These are phyloP conservation scores for Nemapogon koenigi DNA, from an alignment of 2,888 invertebrate species.

Conservation along the genomic window DNA sequence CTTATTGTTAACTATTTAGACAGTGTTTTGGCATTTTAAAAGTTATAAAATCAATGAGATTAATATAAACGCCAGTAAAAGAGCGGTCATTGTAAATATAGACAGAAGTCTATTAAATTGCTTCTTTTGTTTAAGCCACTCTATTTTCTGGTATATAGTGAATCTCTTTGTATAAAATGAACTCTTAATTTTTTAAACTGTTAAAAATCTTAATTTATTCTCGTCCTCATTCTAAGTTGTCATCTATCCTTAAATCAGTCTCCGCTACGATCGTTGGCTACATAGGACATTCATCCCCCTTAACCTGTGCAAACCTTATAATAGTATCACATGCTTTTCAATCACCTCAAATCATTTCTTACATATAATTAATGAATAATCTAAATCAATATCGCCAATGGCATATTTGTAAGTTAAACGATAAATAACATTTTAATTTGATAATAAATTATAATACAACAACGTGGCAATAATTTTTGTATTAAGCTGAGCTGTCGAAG, in stretches of 20 bases:
- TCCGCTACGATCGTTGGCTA: conserved; percentile 47
- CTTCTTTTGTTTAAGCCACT: too few species aligned
- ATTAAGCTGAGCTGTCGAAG: too few species aligned
- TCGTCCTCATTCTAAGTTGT: conserved; percentile 51
- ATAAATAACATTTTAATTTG: too few species aligned
- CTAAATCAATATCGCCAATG: too few species aligned
- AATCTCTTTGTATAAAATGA: conserved; percentile 39
- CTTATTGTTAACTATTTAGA: conserved; percentile 56
- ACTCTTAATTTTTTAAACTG: conserved; percentile 25
- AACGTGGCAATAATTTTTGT: too few species aligned
- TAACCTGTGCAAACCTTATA: conserved; percentile 35
- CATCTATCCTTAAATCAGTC: conserved; percentile 61
- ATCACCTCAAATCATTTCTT: conserved; percentile 28
- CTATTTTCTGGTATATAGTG: too few species aligned
- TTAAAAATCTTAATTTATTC: conserved; percentile 31
- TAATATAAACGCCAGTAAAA: too few species aligned
- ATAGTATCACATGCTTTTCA: conserved; percentile 59
- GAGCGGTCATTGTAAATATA: too few species aligned
- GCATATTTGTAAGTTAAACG: too few species aligned
- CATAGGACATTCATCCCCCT: conserved; percentile 26
- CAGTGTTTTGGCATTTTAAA: conserved; percentile 42
- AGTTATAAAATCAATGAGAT: conserved; percentile 6
- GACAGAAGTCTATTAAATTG: too few species aligned
- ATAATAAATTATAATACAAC: too few species aligned
- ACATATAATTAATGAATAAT: conserved; percentile 10